phyloP scores from a whole-genome alignment of 2,888 invertebrate species.

The Apodemia zela region DNA sequence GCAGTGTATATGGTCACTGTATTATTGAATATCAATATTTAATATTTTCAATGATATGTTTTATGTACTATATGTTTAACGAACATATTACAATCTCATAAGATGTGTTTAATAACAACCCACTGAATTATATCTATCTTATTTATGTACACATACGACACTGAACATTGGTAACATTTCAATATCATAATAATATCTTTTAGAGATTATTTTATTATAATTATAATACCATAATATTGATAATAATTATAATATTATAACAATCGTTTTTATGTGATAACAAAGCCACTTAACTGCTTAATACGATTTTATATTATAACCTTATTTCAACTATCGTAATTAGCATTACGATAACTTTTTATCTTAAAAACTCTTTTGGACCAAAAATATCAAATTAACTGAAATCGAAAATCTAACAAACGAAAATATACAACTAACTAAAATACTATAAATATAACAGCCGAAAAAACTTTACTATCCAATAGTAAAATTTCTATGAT shows the following conservation, averaged over 20 bases:
- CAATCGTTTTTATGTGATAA: slow-evolving; percentile 34
- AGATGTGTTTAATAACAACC: slow-evolving; percentile 54
- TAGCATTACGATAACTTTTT: slow-evolving; percentile 18
- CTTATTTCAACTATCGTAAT: slow-evolving; percentile 19
- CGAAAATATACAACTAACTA: slow-evolving; percentile 71
- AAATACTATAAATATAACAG: slow-evolving; percentile 74
- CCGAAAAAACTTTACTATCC: slow-evolving; percentile 73
- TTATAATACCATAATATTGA: slow-evolving; percentile 25
- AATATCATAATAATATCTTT: slow-evolving; percentile 40
- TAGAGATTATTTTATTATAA: slow-evolving; percentile 54
- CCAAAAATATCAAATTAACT: slow-evolving; percentile 34
- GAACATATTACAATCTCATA: slow-evolving; percentile 54
- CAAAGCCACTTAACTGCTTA: slow-evolving; percentile 23
- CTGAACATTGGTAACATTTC: slow-evolving; percentile 62
- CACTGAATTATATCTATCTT: slow-evolving; percentile 45
- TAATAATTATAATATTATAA: slow-evolving; percentile 19
- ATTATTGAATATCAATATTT: slow-evolving; percentile 37
- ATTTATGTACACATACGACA: slow-evolving; percentile 58
- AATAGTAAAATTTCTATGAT: slow-evolving; percentile 61
- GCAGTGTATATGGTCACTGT: slow-evolving; percentile 12
- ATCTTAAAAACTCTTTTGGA: slow-evolving; percentile 19
- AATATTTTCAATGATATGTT: slow-evolving; percentile 70
- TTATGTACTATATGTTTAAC: slow-evolving; percentile 72
- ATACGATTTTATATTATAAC: slow-evolving; percentile 15
- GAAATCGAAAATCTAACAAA: slow-evolving; percentile 48